Conservation (phyloP, 2,797 vertebrate species). For the Chaetophractus vellerosus region DNA sequence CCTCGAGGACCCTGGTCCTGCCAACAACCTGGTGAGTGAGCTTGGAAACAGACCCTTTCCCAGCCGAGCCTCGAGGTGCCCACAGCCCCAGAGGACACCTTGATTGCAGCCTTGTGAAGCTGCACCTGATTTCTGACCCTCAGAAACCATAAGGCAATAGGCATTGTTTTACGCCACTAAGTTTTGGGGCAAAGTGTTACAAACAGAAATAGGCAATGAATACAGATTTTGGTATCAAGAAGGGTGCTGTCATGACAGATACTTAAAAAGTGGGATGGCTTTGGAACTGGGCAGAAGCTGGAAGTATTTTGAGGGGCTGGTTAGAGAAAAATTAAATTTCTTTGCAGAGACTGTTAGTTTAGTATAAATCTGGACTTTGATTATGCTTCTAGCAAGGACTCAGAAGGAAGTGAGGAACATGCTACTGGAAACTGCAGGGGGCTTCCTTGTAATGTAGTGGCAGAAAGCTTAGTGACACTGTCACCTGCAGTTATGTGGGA, state of each 20-base stretch:
- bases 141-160: not conserved
- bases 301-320: too few species aligned
- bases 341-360: not conserved
- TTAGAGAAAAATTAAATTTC: not conserved
- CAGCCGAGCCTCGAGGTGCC: not conserved
- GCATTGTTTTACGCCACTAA: not conserved
- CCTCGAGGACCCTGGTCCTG: not conserved
- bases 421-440: not conserved
- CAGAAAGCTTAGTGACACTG: not conserved
- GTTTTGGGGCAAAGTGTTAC: not conserved
- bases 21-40: not conserved
- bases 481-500: not conserved
- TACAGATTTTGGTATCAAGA: constrained; percentile 12
- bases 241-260: not conserved
- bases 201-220: not conserved
- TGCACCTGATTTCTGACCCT: not conserved
- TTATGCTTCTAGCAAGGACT: not conserved
- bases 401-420: not conserved
- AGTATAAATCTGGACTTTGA: not conserved
- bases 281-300: not conserved
- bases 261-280: not conserved
- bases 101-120: not conserved
- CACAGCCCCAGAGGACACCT: rapidly evolving
- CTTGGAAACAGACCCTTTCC: not conserved
- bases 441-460: not conserved